Base-by-base conservation (phyloP, 35 echinoderm and acorn worm species). In the Ophioderma brevispina region DNA sequence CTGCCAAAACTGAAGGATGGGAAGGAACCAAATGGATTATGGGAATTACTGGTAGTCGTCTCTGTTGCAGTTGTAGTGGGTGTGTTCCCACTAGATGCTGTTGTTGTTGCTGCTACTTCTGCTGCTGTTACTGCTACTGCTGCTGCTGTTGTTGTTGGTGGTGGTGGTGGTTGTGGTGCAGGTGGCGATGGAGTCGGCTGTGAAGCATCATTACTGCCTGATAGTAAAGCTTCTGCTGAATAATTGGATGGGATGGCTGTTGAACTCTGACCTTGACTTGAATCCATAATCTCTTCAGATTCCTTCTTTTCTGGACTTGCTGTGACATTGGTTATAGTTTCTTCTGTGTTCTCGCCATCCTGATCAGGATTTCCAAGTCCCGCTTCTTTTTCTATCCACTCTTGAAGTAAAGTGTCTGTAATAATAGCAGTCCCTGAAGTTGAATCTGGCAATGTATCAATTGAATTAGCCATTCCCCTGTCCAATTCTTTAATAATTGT, bases 1-100 rank as follows among this genome's bases (percentile, higher is more conserved):
- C 79, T 82, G 10, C 80, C 86, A 40, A 83, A 93, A 78, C 23
- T 88, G 35, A 91, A 82, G 32, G 88, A 81, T 19, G 40, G 39
- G 41, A 83, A 76, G 18, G 81, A 50, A 0, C 64, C 76, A 77
- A 91, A 91, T 17, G 70, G 38, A 79, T 80, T 80, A 31, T 56
- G 64, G 11, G 78, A 80, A 86, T 86, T 85, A 19, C 33, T 85
- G 36, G 46, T 52, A 17, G 83, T 85, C 21, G 83, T 64, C 14
- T 52, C 52, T 33, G 50, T 55, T 35, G 50, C n/a, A 25, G 10
- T 70, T 70, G 59, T 70, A 4, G 59, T 25, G 10, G 59, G 17
- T 25, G 59, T 70, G 59, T 3, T 70, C n/a, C 1, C 4, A 25
- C 23, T 70, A 64, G 13, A 64, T 55, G 19, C 32, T 10, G 52